phyloP scores from a whole-genome alignment of 2,888 invertebrate genomes.

The Linnaemya vulpina region DNA sequence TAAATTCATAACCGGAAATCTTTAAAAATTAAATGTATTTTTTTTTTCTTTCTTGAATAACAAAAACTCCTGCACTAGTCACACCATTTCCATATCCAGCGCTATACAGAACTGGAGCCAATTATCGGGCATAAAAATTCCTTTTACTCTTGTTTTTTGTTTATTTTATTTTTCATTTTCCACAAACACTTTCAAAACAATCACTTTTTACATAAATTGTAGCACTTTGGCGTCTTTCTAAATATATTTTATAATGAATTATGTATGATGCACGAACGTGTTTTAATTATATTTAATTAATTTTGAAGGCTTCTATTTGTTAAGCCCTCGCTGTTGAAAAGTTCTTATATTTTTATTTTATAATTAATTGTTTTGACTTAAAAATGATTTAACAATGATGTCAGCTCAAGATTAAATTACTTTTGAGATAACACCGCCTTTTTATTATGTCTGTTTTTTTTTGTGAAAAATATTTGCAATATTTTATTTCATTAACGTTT shows the following conservation, averaged over 20 bases:
- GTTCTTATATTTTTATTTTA: not conserved
- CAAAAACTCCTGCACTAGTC: not conserved
- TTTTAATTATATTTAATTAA: slow-evolving; percentile 33
- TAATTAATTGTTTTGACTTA: slow-evolving; percentile 47
- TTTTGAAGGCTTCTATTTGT: slow-evolving; percentile 43
- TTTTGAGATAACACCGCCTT: slow-evolving; percentile 47
- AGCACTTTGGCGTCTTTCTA: slow-evolving; percentile 8
- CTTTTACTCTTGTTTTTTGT: not conserved
- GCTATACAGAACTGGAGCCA: no score
- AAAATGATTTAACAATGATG: slow-evolving; percentile 61
- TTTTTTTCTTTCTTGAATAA: no score
- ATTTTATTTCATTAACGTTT: slow-evolving; percentile 45
- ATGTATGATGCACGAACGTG: not conserved
- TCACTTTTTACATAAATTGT: not conserved
- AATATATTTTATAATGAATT: slow-evolving; percentile 1
- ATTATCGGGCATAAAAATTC: not conserved
- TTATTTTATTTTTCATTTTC: not conserved
- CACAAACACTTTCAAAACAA: not conserved
- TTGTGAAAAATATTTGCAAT: not conserved
- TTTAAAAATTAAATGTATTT: not conserved
- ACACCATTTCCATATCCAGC: not conserved
- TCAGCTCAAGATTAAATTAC: slow-evolving; percentile 63
- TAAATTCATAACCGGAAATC: no score
- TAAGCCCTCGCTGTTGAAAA: slow-evolving; percentile 5
- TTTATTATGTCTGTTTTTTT: slow-evolving; percentile 11